Evolutionary conservation across 2,888 invertebrate species (phyloP), one percentile per base, ranked within the genome.

Genomic region (Rhyacophila evoluta): DNA sequence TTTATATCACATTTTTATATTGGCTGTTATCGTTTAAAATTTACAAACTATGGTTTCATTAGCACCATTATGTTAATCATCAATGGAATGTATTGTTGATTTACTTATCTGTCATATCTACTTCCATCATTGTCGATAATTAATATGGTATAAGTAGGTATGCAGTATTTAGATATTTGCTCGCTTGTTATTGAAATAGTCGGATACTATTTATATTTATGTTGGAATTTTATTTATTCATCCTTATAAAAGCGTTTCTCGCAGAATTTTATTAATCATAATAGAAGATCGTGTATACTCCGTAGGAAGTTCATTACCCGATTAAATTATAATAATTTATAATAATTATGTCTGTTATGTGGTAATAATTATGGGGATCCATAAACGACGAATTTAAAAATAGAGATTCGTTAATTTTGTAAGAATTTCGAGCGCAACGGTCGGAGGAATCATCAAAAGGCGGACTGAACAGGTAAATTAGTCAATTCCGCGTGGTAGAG

Each of bases 401-500:
- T 55, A 55, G 55, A 55, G 55, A 55, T 55, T 55, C 55, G 55
- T 55, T 55, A 55, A 55, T 55, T 55, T 55, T 55, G 55, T 55
- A 55, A 55, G 55, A 55, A 55, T 55, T 55, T 8, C 55, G 55
- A 55, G 55, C 55, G 10, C 19, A 55, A 25, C 8, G 25, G 19
- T 55, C 25, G 55, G 55, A 19, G 25, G 55, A 55, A 55, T 25
- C 55, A 25, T 55, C 25, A 25, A 25, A 55, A 55, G 55, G 10
- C 55, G 19, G 55, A 55, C 55, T 55, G 55, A 55, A 55, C 55
- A 55, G 55, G 55, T 55, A 55, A 55, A 5, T 55, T 19, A 25
- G 5, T 8, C 8, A 4, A 55, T 55, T 8, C 19, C 6, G 19
- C 6, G 15, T 5, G 19, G 19, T 25, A 8, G 55, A 55, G 10